Evolutionary conservation across 2,888 invertebrate species (phyloP).

Genomic region (Diaphora mendica): DNA sequence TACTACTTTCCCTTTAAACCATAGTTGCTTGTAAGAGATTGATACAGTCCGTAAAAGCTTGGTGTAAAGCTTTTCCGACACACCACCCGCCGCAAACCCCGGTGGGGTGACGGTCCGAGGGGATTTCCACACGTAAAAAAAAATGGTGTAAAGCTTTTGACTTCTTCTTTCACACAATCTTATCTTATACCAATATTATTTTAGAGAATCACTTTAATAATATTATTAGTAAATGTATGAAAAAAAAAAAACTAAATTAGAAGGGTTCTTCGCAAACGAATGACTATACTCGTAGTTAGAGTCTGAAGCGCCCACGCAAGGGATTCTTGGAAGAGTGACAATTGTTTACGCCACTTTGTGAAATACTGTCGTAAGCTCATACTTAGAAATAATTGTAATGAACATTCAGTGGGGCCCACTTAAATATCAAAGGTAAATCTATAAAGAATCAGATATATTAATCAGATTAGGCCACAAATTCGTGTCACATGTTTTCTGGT

Average conservation of each 20-base stretch:
- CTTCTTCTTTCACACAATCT: too few relatives aligned
- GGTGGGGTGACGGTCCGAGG: too few relatives aligned
- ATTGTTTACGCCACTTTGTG: neutral
- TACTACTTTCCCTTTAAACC: too few relatives aligned
- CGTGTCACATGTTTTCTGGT: too few relatives aligned
- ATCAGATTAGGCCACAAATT: neutral
- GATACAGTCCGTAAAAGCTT: neutral
- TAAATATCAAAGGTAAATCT: neutral
- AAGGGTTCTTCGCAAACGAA: neutral
- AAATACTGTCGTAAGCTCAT: neutral
- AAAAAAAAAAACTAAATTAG: neutral
- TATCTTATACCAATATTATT: too few relatives aligned
- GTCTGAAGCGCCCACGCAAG: neutral
- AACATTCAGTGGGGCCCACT: neutral
- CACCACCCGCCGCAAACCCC: too few relatives aligned
- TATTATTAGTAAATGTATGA: neutral
- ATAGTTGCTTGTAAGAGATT: neutral
- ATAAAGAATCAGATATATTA: neutral
- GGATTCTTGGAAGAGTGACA: slow-evolving; percentile 2
- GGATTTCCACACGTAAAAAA: too few relatives aligned
- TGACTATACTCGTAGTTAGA: neutral
- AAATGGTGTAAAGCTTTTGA: too few relatives aligned
- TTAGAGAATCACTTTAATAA: neutral
- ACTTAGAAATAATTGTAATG: neutral
- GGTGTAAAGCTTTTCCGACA: too few relatives aligned